These are phyloP conservation scores for Omphaloscelis lunosa DNA, from an alignment of 2,888 invertebrate genomes.

Conservation along the genomic window DNA sequence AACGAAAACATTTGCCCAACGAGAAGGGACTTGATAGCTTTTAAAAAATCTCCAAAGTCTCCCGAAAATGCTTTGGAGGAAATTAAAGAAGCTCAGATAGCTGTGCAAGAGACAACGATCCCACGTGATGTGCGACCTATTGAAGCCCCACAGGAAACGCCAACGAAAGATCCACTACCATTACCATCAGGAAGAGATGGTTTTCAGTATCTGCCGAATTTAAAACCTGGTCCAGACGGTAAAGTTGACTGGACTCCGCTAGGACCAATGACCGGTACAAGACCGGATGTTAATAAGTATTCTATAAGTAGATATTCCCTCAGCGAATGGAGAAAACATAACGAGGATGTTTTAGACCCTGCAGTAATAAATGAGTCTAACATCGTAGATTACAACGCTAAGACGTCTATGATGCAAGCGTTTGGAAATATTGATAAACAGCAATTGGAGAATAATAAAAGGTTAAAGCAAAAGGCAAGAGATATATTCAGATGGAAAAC, in stretches of 20 bases:
- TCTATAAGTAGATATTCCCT: slow-evolving; percentile 93
- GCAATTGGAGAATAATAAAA: slow-evolving; percentile 92
- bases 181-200: slow-evolving; percentile 66
- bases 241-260: slow-evolving; percentile 94
- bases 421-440: slow-evolving; percentile 92
- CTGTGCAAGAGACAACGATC: slow-evolving; percentile 27
- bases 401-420: slow-evolving; percentile 92
- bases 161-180: slow-evolving; percentile 47
- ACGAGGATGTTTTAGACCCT: slow-evolving; percentile 88
- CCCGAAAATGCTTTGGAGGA: slow-evolving; percentile 72
- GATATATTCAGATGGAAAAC: slow-evolving; percentile 94
- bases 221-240: slow-evolving; percentile 93
- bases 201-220: slow-evolving; percentile 73
- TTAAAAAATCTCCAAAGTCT: slow-evolving; percentile 77
- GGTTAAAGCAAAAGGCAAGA: slow-evolving; percentile 92
- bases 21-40: slow-evolving; percentile 79
- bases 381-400: slow-evolving; percentile 91
- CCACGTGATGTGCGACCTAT: not conserved
- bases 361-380: slow-evolving; percentile 89
- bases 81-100: slow-evolving; percentile 63
- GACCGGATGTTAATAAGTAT: slow-evolving; percentile 94
- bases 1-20: slow-evolving; percentile 80
- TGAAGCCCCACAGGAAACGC: not conserved
- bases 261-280: slow-evolving; percentile 93
- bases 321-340: slow-evolving; percentile 93